phyloP scores from a whole-genome alignment of 2,797 vertebrate species.

The Coendou prehensilis region DNA sequence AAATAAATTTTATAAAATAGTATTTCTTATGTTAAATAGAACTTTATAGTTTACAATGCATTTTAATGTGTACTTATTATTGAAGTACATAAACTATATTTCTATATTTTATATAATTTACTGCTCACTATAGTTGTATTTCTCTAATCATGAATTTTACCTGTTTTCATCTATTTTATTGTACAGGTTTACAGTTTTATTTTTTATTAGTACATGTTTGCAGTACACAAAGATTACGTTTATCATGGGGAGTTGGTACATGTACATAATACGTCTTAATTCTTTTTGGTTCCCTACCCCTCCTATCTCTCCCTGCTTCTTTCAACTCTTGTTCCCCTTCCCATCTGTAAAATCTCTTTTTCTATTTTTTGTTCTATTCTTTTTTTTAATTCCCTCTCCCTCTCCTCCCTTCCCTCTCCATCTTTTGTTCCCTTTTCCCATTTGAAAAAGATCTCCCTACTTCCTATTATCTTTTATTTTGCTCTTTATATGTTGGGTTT shows the following conservation, averaged over 20 bases:
- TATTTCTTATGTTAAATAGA: neutral
- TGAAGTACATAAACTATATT: neutral
- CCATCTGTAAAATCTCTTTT: neutral
- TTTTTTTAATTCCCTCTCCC: neutral
- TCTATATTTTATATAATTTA: slow-evolving; percentile 30
- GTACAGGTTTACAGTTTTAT: neutral
- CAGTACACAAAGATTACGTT: neutral
- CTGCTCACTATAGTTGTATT: neutral
- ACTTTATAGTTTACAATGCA: neutral
- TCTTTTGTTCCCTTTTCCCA: neutral
- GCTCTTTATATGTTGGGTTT: neutral
- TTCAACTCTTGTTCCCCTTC: neutral
- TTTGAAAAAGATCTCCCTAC: neutral
- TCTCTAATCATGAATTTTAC: neutral
- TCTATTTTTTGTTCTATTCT: neutral
- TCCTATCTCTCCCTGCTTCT: neutral
- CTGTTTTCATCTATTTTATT: slow-evolving; percentile 15
- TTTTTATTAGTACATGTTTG: neutral
- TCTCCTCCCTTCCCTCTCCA: neutral
- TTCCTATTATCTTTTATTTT: neutral
- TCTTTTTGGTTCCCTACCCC: neutral
- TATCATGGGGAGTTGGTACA: neutral
- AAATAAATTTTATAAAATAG: neutral
- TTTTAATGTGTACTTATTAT: slow-evolving; percentile 9
- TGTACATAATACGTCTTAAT: neutral